phyloP scores from a whole-genome alignment of 2,113 vertebrate genomes.

The Thinocorus orbignyianus region DNA sequence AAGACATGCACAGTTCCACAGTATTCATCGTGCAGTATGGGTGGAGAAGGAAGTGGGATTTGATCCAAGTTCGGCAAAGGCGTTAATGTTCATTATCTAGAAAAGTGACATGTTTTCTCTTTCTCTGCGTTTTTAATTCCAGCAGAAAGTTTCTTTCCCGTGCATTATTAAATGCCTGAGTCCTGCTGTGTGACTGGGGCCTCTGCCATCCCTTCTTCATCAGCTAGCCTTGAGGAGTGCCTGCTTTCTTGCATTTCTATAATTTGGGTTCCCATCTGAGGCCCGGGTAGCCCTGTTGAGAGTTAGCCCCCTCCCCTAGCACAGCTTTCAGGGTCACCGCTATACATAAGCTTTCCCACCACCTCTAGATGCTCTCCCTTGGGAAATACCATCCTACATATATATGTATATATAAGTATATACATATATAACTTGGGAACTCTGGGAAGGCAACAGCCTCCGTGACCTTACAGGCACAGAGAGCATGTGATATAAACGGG shows the following conservation, averaged over 20 bases:
- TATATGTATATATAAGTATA: background rate
- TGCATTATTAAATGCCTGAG: background rate
- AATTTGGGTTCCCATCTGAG: background rate
- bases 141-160: background rate
- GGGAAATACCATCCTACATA: background rate
- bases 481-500: background rate
- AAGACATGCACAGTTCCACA: background rate
- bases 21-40: accelerated
- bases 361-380: background rate
- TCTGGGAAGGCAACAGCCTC: background rate
- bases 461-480: background rate
- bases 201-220: background rate
- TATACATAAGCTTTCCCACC: slow-evolving; percentile 24
- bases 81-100: background rate
- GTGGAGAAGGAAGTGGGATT: background rate
- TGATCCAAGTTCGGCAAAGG: background rate
- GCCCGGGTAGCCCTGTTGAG: background rate
- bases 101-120: background rate
- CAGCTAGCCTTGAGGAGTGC: background rate
- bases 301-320: background rate
- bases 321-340: background rate
- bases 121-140: background rate
- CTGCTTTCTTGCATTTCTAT: background rate
- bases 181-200: background rate
- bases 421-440: background rate